These are phyloP conservation scores for Rousettus madagascariensis DNA, from an alignment of 2,797 vertebrate genomes.

Conservation along the genomic window DNA sequence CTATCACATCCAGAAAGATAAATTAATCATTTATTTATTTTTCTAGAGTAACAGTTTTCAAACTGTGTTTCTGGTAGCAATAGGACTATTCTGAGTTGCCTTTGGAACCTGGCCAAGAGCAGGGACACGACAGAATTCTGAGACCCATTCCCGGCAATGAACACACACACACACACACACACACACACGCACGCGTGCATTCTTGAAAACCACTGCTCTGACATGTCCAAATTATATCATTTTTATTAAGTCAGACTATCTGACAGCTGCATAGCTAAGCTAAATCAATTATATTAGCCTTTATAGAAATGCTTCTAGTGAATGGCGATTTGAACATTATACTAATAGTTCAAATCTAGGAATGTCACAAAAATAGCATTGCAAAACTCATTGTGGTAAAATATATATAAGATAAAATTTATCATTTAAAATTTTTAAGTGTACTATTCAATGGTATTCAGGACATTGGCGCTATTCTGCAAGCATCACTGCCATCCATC, in stretches of 20 bases:
- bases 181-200: fast-evolving
- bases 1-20: background rate
- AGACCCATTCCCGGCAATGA: background rate
- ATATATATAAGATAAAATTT: background rate
- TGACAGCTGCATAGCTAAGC: background rate
- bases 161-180: background rate
- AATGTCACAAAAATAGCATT: background rate
- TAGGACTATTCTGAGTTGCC: background rate
- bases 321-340: background rate
- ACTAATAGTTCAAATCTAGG: background rate
- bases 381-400: background rate
- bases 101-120: background rate
- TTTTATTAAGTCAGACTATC: background rate
- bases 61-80: background rate
- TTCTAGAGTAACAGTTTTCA: background rate
- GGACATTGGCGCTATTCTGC: fast-evolving
- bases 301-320: background rate
- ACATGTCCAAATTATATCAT: background rate
- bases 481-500: background rate
- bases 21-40: background rate
- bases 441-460: background rate
- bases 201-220: background rate
- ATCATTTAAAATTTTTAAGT: background rate
- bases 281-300: background rate
- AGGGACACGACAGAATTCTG: fast-evolving